Evolutionary conservation across 2,797 vertebrate species (phyloP).

Genomic region (Anguilla obscura): DNA sequence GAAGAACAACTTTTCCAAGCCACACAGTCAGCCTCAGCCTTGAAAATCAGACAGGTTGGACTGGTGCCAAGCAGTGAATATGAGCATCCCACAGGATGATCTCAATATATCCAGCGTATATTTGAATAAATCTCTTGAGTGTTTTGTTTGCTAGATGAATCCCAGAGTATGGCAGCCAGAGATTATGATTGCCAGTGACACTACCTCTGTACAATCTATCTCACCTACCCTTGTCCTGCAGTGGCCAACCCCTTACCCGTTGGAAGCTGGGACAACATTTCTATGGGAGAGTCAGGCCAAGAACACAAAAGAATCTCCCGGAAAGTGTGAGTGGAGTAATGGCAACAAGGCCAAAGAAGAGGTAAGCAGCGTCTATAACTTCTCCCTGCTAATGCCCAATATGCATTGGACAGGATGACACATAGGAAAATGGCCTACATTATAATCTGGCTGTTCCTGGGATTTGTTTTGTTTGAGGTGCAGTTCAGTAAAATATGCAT

Average conservation of each 20-base stretch:
- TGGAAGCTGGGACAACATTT: not conserved
- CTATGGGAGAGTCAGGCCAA: not conserved
- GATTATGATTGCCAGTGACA: not conserved
- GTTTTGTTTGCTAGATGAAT: slow-evolving; percentile 22
- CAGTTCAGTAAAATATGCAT: not conserved
- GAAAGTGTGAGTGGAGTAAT: not conserved
- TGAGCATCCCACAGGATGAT: not conserved
- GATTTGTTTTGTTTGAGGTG: not conserved
- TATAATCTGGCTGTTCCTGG: not conserved
- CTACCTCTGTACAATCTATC: not conserved
- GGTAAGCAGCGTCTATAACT: not conserved
- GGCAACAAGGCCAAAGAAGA: not conserved
- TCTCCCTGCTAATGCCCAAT: not conserved
- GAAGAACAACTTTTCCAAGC: not conserved
- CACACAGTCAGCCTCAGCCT: not conserved
- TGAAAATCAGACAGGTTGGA: not conserved
- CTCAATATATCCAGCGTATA: slow-evolving; percentile 4
- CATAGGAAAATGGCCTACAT: not conserved
- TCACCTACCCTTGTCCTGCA: slow-evolving; percentile 5
- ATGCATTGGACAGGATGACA: not conserved
- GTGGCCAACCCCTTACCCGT: not conserved
- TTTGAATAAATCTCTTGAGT: slow-evolving; percentile 32
- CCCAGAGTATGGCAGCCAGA: not conserved
- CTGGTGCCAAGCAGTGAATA: not conserved
- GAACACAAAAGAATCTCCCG: not conserved